Evolutionary conservation across 2,113 vertebrate species (phyloP).

Genomic region (Crotalus helleri): DNA sequence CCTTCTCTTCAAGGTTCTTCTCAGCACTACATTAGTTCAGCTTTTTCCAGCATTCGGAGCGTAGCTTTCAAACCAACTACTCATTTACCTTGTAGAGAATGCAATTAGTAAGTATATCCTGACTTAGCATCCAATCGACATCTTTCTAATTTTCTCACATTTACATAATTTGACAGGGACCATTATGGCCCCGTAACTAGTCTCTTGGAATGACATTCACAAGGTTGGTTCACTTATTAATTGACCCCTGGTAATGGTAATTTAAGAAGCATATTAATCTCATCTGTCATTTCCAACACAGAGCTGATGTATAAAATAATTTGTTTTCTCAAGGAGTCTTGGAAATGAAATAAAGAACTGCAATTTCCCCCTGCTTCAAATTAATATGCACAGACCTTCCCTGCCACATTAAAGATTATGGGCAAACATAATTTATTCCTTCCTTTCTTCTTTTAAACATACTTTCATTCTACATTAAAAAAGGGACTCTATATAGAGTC

Average conservation of each 20-base stretch:
- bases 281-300: conserved; percentile 71
- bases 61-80: conserved; percentile 55
- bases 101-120: conserved; percentile 70
- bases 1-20: not conserved
- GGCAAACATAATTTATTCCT: conserved; percentile 19
- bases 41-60: conserved; percentile 31
- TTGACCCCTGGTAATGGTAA: conserved; percentile 78
- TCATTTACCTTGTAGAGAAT: conserved; percentile 71
- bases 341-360: conserved; percentile 65
- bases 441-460: conserved; percentile 14
- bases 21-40: not conserved
- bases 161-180: conserved; percentile 74
- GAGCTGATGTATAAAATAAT: conserved; percentile 74
- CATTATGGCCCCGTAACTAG: conserved; percentile 69
- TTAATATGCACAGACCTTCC: conserved; percentile 67
- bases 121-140: conserved; percentile 72
- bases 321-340: conserved; percentile 67
- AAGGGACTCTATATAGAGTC: not conserved
- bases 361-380: conserved; percentile 24
- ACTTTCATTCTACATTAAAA: not conserved
- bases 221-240: conserved; percentile 79
- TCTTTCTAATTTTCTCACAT: conserved; percentile 73
- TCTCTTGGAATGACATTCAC: conserved; percentile 76
- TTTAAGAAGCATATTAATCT: conserved; percentile 80
- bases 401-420: conserved; percentile 49